A percentile compares a stretch with the other conserved stretches of the same genome.
phyloP scores from a whole-genome alignment of 2,797 vertebrate genomes.

The Lycodopsis pacificus region DNA sequence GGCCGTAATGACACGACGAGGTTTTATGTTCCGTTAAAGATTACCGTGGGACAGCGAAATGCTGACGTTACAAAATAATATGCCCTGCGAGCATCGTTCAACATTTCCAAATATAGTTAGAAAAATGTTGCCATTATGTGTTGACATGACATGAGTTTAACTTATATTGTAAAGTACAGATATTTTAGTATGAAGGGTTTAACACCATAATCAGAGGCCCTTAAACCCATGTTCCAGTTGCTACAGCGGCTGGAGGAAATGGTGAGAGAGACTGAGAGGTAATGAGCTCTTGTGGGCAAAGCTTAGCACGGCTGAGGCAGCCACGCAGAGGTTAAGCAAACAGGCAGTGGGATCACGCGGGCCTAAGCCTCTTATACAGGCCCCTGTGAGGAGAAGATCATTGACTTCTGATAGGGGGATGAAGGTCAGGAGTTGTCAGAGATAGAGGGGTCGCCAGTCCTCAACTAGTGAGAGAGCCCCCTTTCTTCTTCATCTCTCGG shows the following conservation, averaged over 20 bases:
- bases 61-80: conserved; percentile 17
- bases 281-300: conserved; percentile 73
- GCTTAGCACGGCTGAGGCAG: conserved; percentile 66
- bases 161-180: background rate
- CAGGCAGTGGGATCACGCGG: conserved; percentile 76
- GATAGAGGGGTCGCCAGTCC: conserved; percentile 32
- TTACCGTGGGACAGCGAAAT: conserved; percentile 21
- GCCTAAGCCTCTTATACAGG: conserved; percentile 79
- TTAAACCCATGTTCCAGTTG: conserved; percentile 30
- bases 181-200: conserved; percentile 30
- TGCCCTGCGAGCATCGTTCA: conserved; percentile 11
- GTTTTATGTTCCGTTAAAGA: conserved; percentile 53
- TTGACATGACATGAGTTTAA: conserved; percentile 17
- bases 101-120: conserved; percentile 30
- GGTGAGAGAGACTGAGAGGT: conserved; percentile 38
- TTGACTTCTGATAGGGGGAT: conserved; percentile 77
- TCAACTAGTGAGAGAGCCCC: background rate
- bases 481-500: background rate
- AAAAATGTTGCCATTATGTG: conserved; percentile 14
- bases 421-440: conserved; percentile 60
- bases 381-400: conserved; percentile 78
- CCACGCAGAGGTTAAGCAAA: conserved; percentile 80
- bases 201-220: conserved; percentile 21
- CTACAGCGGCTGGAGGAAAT: conserved; percentile 30
- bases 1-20: conserved; percentile 45